Base-by-base conservation (phyloP, 2,888 invertebrate species). In the Eubasilissa splendida region DNA sequence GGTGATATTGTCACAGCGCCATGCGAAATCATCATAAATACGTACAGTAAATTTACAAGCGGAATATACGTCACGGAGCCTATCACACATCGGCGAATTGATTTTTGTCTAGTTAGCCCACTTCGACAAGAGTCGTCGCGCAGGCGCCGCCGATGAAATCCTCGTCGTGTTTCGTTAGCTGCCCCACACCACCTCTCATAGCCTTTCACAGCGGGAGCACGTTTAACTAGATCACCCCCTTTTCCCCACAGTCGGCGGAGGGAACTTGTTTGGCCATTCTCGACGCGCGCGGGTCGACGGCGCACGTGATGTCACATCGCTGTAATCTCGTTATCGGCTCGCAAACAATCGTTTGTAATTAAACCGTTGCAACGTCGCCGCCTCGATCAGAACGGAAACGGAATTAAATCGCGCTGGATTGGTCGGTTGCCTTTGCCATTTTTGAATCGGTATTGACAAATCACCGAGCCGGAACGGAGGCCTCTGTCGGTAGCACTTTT, bases 91-190 rank as follows among this genome's bases (percentile, higher is more conserved):
- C 77, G 80, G 54, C 75, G 83, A 83, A 83, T 83, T 83, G 83
- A 83, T 83, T 83, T 83, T 83, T 82, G 79, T 79, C 77, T 12
- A 63, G 75, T 77, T 74, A 83, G 80, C 83, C 80, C 76, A 80
- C 68, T 80, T 76, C 73, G 76, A 76, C 73, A 74, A 73, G 59
- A 53, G 31, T 11, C 71, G 14, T 2, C 22, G 79, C 83, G 83
- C 83, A 68, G 59, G 82, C 82, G 82, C 56, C 65, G 5, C 58
- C 56, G 31, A 68, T 68, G 59, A 58, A 60, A 60, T 56, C 71
- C 33, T 58, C 54, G 22, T 73, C 58, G 56, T 73, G 12, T 70
- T 54, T 22, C 54, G 10, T 33, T n/a, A 60, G 60, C 22, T 75
- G 8, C 50, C 68, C 42, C 42, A 56, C 42, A 77, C 52, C n/a